These are phyloP conservation scores for Pteronotus mesoamericanus DNA, from an alignment of 2,797 vertebrate genomes.

Conservation along the genomic window DNA sequence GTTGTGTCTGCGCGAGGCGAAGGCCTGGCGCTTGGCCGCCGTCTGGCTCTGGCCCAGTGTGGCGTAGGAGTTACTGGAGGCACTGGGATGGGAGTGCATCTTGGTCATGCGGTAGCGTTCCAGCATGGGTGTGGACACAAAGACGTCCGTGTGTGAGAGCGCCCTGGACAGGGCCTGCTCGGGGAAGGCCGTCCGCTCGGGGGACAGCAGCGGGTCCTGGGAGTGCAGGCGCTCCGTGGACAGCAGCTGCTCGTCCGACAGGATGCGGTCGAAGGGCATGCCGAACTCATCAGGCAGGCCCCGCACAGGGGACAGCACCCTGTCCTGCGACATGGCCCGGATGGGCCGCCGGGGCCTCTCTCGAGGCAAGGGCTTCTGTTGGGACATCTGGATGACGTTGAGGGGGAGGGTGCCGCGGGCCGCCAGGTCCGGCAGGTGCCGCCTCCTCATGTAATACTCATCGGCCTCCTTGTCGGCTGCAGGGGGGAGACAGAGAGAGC, in stretches of 20 bases:
- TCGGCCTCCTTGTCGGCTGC: constrained; percentile 97
- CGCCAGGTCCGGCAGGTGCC: constrained; percentile 96
- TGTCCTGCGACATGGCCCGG: constrained; percentile 98
- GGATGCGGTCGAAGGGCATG: constrained; percentile 92
- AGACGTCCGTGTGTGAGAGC: constrained; percentile 97
- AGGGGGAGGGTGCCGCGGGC: constrained; percentile 95
- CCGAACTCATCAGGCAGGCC: constrained; percentile 88
- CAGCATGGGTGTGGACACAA: constrained; percentile 96
- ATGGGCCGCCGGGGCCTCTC: constrained; percentile 93
- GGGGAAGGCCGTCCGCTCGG: constrained; percentile 92
- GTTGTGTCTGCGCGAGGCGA: constrained; percentile 97
- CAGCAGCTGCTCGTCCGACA: constrained; percentile 95
- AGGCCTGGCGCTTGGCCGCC: constrained; percentile 94
- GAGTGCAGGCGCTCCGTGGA: constrained; percentile 96
- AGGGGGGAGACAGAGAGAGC: constrained; percentile 42
- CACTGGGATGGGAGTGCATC: constrained; percentile 99
- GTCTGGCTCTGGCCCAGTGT: constrained; percentile 95
- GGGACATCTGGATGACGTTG: constrained; percentile 95
- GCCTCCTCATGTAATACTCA: constrained; percentile 95
- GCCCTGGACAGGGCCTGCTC: constrained; percentile 94
- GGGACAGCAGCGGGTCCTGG: constrained; percentile 96
- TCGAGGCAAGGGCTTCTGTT: constrained; percentile 88
- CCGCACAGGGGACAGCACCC: constrained; percentile 91
- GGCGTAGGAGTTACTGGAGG: constrained; percentile 95
- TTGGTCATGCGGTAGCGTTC: constrained; percentile 99